Base-by-base conservation (phyloP, 2,797 vertebrate species). In the Pipistrellus pipistrellus region DNA sequence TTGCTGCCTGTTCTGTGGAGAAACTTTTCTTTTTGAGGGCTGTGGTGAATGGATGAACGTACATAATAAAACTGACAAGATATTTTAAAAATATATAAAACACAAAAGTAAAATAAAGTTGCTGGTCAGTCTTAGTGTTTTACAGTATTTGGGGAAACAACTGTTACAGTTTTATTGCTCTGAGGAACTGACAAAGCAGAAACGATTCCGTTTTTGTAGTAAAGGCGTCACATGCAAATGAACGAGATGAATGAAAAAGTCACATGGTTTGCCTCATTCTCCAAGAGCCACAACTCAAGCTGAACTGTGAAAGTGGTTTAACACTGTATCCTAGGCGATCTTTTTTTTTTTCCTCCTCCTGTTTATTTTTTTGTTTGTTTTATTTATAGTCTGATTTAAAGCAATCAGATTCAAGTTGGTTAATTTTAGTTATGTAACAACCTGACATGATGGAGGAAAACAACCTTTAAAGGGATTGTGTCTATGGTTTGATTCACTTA, bases 231-330 rank as follows among this genome's bases (percentile, higher is more conserved):
- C 98, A 91, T 59, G 97, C 97, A 98, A 98, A 96, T 97, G 97
- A 98, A 98, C 97, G 95, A 97, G 51, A 82, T 44, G 94, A 97
- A 94, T 4, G 93, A 98, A 98, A 98, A 98, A 99, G 98, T 99
- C 98, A 98, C 98, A 98, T 98, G 98, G 98, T 98, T 99, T 98
- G 99, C 99, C 99, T 99, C 99, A 99, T 99, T 99, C 99, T 99
- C 99, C 99, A 99, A 98, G 99, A 99, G 99, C 99, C 99, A 99
- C 98, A 98, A 99, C 99, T 99, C 99, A 98, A 99, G 99, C 99
- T 99, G 99, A 99, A 99, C 99, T 99, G 99, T 99, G 99, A 99
- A 99, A 99, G 99, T 99, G 99, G 99, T 99, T 99, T 99, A 99
- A 99, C 99, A 99, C 99, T 99, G 99, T 99, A 99, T 99, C 99